phyloP scores from a whole-genome alignment of 2,797 vertebrate genomes.

The Helicolenus hilgendorfi region DNA sequence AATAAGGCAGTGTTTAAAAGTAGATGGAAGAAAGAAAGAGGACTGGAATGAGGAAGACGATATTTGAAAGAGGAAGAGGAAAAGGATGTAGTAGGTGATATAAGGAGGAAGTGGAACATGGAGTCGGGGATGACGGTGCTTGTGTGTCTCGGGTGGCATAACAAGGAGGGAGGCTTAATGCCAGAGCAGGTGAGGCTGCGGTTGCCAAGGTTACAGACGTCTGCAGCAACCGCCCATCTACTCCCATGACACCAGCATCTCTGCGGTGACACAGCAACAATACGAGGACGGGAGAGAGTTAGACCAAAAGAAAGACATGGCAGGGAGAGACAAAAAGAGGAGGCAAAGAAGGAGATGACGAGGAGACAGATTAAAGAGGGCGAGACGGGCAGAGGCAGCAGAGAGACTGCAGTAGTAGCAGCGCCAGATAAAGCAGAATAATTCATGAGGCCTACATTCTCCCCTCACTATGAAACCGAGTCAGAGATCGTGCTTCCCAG shows the following conservation, averaged over 20 bases:
- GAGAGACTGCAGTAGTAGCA: conserved; percentile 41
- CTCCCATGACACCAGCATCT: conserved; percentile 59
- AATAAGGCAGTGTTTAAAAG: background rate
- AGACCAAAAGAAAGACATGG: conserved; percentile 20
- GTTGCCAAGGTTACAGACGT: conserved; percentile 83
- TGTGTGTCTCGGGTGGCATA: conserved; percentile 30
- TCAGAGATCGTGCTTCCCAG: conserved; percentile 55
- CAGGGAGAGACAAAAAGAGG: conserved; percentile 53
- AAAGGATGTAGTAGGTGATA: background rate
- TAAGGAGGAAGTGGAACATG: background rate
- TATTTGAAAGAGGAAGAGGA: background rate
- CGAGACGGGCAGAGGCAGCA: conserved; percentile 1
- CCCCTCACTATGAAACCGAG: conserved; percentile 67
- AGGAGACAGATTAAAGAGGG: conserved; percentile 45
- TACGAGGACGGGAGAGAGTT: conserved; percentile 16
- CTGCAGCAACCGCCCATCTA: conserved; percentile 61
- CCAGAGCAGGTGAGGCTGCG: conserved; percentile 71
- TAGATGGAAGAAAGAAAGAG: background rate
- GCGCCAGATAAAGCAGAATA: conserved; percentile 80
- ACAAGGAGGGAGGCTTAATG: conserved; percentile 27
- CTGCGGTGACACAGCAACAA: conserved; percentile 77
- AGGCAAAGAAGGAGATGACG: conserved; percentile 28
- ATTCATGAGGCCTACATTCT: conserved; percentile 83
- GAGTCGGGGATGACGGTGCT: conserved; percentile 9
- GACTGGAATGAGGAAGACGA: background rate